Base-by-base conservation (phyloP, 2,888 invertebrate genomes). In the Drosophila cognata region DNA sequence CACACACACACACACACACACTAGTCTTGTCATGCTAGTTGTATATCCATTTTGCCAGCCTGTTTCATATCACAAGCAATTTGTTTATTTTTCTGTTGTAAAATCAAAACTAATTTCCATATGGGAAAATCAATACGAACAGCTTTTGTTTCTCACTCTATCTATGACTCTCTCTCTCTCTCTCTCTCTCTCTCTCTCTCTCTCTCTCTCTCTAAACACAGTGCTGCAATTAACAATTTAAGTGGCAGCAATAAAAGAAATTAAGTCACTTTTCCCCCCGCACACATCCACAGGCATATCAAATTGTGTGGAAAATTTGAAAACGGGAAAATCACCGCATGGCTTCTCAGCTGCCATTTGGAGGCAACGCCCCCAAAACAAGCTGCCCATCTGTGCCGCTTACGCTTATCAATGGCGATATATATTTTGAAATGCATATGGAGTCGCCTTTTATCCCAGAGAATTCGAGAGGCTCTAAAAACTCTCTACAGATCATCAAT, bases 191-290 rank as follows among this genome's bases (percentile, higher is more conserved):
- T 28, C 28, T 4, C 29, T 13, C 28, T n/a, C 52, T 31, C 21
- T 33, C 1, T 29, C n/a, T 43, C 16, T 4, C 29, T 13, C 28
- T 29, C 50, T 35, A 38, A 36, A 41, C 57, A 60, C 69, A 71
- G 68, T 65, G 56, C 74, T 68, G 80, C 82, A 82, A 85, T 85
- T 83, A 83, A 82, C 61, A 63, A 67, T 84, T 86, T 84, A 82
- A 84, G 84, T 85, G 81, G 71, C 71, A 51, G 75, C 84, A 80
- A 82, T 82, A 74, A 82, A 80, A 63, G 79, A 82, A 85, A 85
- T 82, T 68, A 81, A 84, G 69, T 73, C 74, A 68, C 36, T 58
- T 71, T 64, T 48, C 52, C 51, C 36, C 31, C 53, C 52, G 33
- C 51, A 25, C 2, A 43, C 62, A 61, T 68, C 63, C 63, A 64